These are phyloP conservation scores for Cosmorhoe ocellata DNA, from an alignment of 2,888 invertebrate species.

Conservation along the genomic window DNA sequence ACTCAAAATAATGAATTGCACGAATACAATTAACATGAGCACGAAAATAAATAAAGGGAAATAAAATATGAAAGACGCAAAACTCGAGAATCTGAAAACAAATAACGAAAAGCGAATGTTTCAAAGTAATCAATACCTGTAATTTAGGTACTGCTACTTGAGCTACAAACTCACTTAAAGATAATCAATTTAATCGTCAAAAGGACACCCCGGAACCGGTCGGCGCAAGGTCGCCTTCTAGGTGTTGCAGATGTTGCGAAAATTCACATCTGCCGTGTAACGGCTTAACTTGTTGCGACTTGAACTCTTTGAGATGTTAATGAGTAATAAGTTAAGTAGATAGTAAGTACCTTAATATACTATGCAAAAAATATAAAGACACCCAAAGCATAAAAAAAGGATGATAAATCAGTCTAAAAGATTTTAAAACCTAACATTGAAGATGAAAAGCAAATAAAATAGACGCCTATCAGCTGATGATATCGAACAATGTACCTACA, in stretches of 20 bases:
- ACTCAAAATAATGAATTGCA: no score
- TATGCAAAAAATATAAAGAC: no score
- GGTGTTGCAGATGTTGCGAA: constrained; percentile 40
- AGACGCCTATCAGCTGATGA: constrained; percentile 5
- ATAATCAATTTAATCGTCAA: constrained; percentile 23
- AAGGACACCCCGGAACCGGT: constrained; percentile 35
- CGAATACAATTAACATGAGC: no score
- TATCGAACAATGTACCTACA: constrained; percentile 7
- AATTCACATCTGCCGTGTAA: constrained; percentile 33
- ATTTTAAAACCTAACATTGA: no score
- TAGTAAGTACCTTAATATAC: no score
- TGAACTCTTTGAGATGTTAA: constrained; percentile 18
- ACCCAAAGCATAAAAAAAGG: no score
- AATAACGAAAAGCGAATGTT: constrained; percentile 11
- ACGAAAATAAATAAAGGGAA: neutral
- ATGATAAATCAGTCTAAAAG: no score
- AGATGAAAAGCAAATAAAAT: no score
- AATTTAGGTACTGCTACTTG: constrained; percentile 1
- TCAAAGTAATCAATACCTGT: constrained; percentile 19
- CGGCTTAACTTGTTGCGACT: constrained; percentile 29
- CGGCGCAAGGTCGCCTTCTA: constrained; percentile 38
- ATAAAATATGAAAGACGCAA: neutral
- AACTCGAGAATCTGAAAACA: neutral
- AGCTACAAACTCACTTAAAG: constrained; percentile 13
- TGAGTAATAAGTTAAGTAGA: neutral